Base-by-base conservation (phyloP, 1,140 invertebrate genomes). In the Lepeophtheirus salmonis region DNA sequence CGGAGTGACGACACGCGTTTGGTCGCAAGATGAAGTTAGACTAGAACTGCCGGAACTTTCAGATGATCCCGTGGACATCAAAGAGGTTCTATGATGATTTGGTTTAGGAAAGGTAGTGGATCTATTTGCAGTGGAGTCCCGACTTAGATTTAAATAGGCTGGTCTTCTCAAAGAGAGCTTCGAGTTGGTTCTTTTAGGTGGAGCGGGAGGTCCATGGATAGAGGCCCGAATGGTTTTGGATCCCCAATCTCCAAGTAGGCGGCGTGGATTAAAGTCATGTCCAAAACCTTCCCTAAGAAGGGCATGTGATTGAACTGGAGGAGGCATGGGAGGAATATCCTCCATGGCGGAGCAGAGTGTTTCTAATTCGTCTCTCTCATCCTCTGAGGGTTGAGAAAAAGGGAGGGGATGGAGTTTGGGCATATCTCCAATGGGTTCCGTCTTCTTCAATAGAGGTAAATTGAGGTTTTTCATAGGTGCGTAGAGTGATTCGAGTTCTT, bases 251-350 rank as follows among this genome's bases (percentile, higher is more conserved):
- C 10, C 22, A 13, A 20, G 59, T 18, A 1, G 17, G 18, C 25
- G 1, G 17, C 17, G 24, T n/a, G 25, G 55, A 50, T 50, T 50
- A 50, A 59, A 17, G 18, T 59, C 57, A 50, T 59, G 57, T 14
- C 57, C 57, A 2, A 59, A 23, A 12, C 59, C 50, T 20, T 54
- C 18, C 17, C 54, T 14, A 4, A 61, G 50, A 26, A 61, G 16
- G 18, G 59, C 59, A 30, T 61, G 59, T 17, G 59, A 61, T 16
- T 61, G 59, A 22, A 61, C 50, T 1, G 59, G 59, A 14, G 59
- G 59, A 13, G 50, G 49, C 12, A 48, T 18, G 25, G 59, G 59
- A 13, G 59, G 59, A 4, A 61, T 53, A 23, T 61, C 59, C n/a
- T 53, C 22, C 14, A 50, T 16, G 55, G 13, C 23, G 13, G 10